Evolutionary conservation across 2,797 vertebrate species (phyloP).

Genomic region (Rachycentron canadum): DNA sequence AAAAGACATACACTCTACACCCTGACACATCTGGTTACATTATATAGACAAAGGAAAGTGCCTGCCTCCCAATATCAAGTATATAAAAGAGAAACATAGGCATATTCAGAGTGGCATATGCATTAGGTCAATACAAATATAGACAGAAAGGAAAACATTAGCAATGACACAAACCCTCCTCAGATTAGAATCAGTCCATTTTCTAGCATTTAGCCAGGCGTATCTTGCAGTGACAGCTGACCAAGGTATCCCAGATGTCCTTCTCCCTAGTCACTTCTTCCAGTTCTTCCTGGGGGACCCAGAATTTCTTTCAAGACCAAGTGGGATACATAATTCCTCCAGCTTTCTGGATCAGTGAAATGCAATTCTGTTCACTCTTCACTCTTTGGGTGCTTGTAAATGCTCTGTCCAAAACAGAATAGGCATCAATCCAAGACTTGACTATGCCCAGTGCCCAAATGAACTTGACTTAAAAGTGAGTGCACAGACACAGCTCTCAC

Average conservation of each 20-base stretch:
- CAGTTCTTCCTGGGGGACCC: conserved; percentile 28
- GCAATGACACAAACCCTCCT: not conserved
- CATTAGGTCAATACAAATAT: not conserved
- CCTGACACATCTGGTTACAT: conserved; percentile 21
- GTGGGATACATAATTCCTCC: conserved; percentile 33
- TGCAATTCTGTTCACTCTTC: not conserved
- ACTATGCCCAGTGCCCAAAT: not conserved
- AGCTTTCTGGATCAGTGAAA: conserved; percentile 37
- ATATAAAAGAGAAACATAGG: not conserved
- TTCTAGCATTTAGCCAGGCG: conserved; percentile 24
- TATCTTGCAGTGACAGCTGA: conserved; percentile 31
- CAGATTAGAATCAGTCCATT: conserved; percentile 14
- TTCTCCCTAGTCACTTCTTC: conserved; percentile 21
- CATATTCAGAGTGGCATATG: not conserved
- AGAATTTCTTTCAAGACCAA: conserved; percentile 32
- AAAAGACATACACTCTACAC: conserved; percentile 42
- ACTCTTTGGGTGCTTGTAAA: conserved; percentile 9
- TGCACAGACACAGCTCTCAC: conserved; percentile 7
- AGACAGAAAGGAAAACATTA: not conserved
- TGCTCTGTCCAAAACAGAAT: conserved; percentile 14
- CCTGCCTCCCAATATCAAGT: not conserved
- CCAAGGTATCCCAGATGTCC: no score
- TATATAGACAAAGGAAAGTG: not conserved
- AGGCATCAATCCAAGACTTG: conserved; percentile 8
- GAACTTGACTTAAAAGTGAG: not conserved